Conservation (phyloP, 2,113 vertebrate genomes). For the Elephas maximus region DNA sequence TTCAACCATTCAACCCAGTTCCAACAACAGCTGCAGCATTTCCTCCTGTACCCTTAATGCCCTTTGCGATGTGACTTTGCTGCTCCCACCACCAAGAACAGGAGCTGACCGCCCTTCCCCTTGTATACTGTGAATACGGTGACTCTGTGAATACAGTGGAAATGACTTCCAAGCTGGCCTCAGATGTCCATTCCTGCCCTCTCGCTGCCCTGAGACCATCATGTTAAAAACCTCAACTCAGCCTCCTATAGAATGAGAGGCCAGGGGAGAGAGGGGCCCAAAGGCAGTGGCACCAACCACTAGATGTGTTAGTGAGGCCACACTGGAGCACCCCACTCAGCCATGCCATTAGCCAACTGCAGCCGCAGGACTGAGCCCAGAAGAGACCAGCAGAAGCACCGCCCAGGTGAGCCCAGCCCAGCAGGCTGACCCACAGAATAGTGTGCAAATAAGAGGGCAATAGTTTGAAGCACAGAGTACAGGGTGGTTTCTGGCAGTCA, state of each 20-base stretch:
- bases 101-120: not conserved
- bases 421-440: not conserved
- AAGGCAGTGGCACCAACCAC: not conserved
- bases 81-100: not conserved
- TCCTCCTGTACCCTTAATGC: accelerated
- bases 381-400: not conserved
- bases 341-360: not conserved
- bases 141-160: accelerated
- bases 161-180: not conserved
- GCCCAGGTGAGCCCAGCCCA: not conserved
- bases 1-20: not conserved
- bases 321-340: not conserved
- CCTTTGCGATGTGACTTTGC: not conserved
- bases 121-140: not conserved
- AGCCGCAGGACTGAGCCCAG: not conserved
- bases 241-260: not conserved
- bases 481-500: not conserved
- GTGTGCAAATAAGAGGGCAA: not conserved
- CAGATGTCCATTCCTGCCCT: not conserved
- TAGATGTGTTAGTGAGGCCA: not conserved
- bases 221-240: not conserved
- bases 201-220: not conserved
- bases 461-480: not conserved
- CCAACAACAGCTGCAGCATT: not conserved
- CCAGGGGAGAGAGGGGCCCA: not conserved